Conservation (phyloP, 1,140 invertebrate genomes). For the Brachionus paranguensis region DNA sequence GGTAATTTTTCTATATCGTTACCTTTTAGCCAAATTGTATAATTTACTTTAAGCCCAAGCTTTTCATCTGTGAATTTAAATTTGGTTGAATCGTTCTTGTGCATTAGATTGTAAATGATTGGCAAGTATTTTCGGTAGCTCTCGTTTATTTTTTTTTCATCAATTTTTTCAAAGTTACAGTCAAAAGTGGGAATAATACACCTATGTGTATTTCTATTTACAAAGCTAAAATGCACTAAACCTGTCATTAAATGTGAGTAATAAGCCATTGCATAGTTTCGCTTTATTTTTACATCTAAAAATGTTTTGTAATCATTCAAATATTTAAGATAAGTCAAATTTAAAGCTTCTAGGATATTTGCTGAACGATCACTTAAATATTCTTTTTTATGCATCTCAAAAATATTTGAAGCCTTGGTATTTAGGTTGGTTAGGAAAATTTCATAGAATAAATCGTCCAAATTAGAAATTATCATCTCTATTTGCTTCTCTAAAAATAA, state of each 20-base stretch:
- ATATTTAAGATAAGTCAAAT: neutral
- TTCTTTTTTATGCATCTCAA: neutral
- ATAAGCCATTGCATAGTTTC: neutral
- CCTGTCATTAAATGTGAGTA: neutral
- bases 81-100: neutral
- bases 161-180: neutral
- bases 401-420: neutral
- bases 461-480: neutral
- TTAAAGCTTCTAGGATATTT: neutral
- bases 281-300: constrained; percentile 12
- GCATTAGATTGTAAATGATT: neutral
- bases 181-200: neutral
- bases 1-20: neutral
- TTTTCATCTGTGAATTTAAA: constrained; percentile 24
- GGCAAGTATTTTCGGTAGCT: constrained; percentile 16
- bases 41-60: neutral
- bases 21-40: constrained; percentile 7
- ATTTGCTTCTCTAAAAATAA: neutral
- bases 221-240: constrained; percentile 29
- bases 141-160: neutral
- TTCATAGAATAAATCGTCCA: constrained; percentile 4
- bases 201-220: neutral
- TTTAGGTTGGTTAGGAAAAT: neutral
- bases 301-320: constrained; percentile 19
- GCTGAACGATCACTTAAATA: neutral